Percentiles rank a stretch among this genome's conserved stretches.
Conservation (phyloP, 2,888 invertebrate species). For the Hofmannophila pseudospretella region DNA sequence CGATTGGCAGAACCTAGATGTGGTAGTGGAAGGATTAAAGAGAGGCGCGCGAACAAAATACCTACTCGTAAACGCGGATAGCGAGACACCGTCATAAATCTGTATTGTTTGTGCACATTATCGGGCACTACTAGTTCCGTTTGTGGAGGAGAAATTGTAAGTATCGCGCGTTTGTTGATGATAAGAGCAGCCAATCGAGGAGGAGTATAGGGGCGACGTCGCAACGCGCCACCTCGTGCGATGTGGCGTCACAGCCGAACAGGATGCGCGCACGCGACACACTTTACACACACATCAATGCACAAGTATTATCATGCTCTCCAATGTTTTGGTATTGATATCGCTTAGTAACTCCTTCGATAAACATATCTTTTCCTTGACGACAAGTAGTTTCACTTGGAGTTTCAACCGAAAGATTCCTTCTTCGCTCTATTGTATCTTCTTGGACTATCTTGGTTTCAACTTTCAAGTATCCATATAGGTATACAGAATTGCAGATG, state of each 20-base stretch:
- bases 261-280: slow-evolving; percentile 42
- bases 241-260: slow-evolving; percentile 53
- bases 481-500: too few relatives aligned
- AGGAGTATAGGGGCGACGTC: slow-evolving; percentile 51
- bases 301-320: neutral
- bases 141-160: slow-evolving; percentile 69
- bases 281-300: slow-evolving; percentile 30
- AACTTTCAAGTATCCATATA: too few relatives aligned
- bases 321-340: slow-evolving; percentile 1
- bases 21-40: too few relatives aligned
- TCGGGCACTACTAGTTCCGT: slow-evolving; percentile 53
- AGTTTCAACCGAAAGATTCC: too few relatives aligned
- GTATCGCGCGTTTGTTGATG: slow-evolving; percentile 56
- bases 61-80: too few relatives aligned
- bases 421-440: too few relatives aligned
- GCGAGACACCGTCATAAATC: slow-evolving; percentile 20
- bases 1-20: too few relatives aligned
- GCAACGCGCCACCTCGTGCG: slow-evolving; percentile 58
- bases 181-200: slow-evolving; percentile 69
- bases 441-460: too few relatives aligned
- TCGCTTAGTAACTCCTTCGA: too few relatives aligned
- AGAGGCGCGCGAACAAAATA: too few relatives aligned
- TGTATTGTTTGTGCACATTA: slow-evolving; percentile 25
- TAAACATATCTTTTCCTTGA: too few relatives aligned
- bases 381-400: too few relatives aligned